Percentiles rank a stretch among this genome's conserved stretches.
Evolutionary conservation across 2,113 vertebrate species (phyloP).

Genomic region (Crotalus viridis): DNA sequence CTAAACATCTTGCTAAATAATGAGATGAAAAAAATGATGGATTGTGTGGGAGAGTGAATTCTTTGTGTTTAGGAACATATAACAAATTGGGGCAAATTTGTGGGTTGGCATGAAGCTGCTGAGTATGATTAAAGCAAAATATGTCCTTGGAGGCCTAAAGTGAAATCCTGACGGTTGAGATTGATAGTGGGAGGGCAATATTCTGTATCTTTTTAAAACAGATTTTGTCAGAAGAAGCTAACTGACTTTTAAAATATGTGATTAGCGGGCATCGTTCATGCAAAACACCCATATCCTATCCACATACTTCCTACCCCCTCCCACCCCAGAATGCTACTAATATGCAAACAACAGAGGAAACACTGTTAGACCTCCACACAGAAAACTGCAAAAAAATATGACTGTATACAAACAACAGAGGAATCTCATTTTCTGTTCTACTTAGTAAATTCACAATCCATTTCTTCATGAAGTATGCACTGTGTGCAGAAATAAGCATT

Average conservation of each 20-base stretch:
- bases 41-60: constrained; percentile 12
- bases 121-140: background rate
- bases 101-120: background rate
- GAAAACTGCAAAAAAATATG: too few species aligned
- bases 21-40: background rate
- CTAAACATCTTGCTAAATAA: background rate
- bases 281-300: background rate
- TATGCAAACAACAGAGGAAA: background rate
- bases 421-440: background rate
- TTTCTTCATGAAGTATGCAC: background rate
- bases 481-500: background rate
- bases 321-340: background rate
- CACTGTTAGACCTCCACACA: background rate
- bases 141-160: background rate
- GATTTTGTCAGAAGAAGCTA: background rate
- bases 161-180: background rate
- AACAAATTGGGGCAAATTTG: background rate
- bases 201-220: background rate
- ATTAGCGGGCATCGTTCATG: background rate
- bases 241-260: background rate
- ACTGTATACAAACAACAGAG: background rate
- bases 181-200: background rate
- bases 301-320: background rate
- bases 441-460: background rate
- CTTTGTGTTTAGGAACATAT: background rate